These are phyloP conservation scores for Melanaphis sacchari DNA, from an alignment of 1,140 invertebrate genomes.

Conservation along the genomic window DNA sequence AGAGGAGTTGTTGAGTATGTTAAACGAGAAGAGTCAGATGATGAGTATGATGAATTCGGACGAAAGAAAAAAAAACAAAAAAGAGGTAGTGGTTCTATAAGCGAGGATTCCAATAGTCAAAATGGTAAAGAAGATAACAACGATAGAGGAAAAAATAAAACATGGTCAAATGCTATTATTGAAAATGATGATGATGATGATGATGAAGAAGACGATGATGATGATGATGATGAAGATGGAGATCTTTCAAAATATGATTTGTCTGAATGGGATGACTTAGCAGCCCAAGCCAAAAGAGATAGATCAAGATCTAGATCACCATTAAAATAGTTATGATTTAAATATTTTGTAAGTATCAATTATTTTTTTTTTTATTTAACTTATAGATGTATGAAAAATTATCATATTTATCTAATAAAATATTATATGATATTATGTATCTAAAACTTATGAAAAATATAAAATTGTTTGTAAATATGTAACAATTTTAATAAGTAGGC, in stretches of 20 bases:
- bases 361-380: neutral
- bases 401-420: neutral
- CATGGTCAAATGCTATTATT: conserved; percentile 67
- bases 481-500: neutral
- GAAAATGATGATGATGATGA: conserved; percentile 60
- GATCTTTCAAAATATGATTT: conserved; percentile 59
- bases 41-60: conserved; percentile 96
- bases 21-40: conserved; percentile 83
- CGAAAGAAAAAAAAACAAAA: conserved; percentile 67
- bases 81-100: conserved; percentile 63
- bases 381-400: neutral
- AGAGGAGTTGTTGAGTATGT: conserved; percentile 92
- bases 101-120: conserved; percentile 60
- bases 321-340: conserved; percentile 34
- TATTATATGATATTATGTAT: neutral
- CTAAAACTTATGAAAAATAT: neutral
- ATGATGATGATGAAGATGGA: conserved; percentile 62
- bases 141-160: conserved; percentile 61
- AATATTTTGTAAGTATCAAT: conserved; percentile 36
- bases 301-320: conserved; percentile 59
- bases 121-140: conserved; percentile 63
- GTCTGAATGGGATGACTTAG: conserved; percentile 62
- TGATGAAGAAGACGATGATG: conserved; percentile 65
- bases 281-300: conserved; percentile 61
- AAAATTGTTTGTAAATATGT: neutral